Conservation (phyloP, 2,888 invertebrate species). For the Drosophila recens region DNA sequence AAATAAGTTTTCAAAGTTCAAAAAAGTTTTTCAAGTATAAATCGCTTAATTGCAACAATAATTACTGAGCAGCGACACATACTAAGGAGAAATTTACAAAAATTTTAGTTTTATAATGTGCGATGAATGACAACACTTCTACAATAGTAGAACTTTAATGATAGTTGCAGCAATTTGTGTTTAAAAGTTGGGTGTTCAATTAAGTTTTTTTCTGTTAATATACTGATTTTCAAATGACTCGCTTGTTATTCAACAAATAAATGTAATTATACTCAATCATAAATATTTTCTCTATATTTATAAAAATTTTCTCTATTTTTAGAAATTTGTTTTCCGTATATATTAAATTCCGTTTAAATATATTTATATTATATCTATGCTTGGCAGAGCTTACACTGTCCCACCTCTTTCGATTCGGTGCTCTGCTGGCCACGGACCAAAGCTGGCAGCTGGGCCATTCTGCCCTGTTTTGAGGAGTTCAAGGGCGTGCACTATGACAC, state of each 20-base stretch:
- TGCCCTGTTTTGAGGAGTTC: conserved; percentile 92
- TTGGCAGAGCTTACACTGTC: conserved; percentile 85
- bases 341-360: too few species aligned
- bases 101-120: neutral
- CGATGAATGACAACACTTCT: neutral
- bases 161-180: neutral
- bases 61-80: neutral
- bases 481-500: conserved; percentile 92
- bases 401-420: conserved; percentile 90
- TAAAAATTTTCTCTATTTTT: neutral
- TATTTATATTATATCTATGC: neutral
- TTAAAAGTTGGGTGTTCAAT: neutral
- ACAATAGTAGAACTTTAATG: neutral
- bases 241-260: neutral
- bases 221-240: neutral
- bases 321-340: neutral
- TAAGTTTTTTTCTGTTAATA: neutral
- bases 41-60: neutral
- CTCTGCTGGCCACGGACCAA: conserved; percentile 94
- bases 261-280: neutral
- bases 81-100: neutral
- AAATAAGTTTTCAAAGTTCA: too few species aligned
- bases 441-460: conserved; percentile 88
- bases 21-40: neutral
- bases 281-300: neutral